Conservation (phyloP, 2,888 invertebrate genomes). For the Lasioglossum calceatum region DNA sequence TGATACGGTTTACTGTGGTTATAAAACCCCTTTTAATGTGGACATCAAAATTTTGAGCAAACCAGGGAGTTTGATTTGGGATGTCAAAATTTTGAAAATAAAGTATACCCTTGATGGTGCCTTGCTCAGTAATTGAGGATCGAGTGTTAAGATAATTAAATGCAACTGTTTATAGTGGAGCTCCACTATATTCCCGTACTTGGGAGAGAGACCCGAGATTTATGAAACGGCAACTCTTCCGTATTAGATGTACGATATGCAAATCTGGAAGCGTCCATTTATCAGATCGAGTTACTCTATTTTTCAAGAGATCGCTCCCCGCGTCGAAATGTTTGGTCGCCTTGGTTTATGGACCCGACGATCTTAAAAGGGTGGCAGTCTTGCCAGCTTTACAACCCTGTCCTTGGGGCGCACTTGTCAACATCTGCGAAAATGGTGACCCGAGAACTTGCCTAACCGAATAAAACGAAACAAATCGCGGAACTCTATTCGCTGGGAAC, state of each 20-base stretch:
- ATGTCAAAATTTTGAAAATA: no score
- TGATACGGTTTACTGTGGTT: no score
- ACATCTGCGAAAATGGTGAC: conserved; percentile 1
- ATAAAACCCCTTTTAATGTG: no score
- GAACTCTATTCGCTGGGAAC: neutral
- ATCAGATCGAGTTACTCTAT: neutral
- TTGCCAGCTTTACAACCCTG: conserved; percentile 11
- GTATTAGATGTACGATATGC: neutral
- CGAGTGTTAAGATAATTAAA: no score
- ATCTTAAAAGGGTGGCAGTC: neutral
- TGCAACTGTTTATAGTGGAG: no score
- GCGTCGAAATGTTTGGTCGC: neutral
- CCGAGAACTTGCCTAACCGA: neutral
- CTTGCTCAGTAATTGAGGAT: no score
- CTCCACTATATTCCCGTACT: no score
- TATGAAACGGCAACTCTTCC: neutral
- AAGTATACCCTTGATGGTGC: no score
- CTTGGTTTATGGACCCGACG: neutral
- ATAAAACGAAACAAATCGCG: conserved; percentile 5
- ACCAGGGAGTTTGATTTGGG: no score
- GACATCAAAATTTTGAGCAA: no score
- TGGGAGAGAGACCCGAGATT: neutral
- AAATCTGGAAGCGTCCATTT: neutral
- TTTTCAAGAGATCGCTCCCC: neutral
- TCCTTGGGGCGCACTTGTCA: conserved; percentile 4